A percentile compares a stretch with the other conserved stretches of the same genome.
Conservation (phyloP, 1,140 invertebrate species). For the Pseudoatta argentina region DNA sequence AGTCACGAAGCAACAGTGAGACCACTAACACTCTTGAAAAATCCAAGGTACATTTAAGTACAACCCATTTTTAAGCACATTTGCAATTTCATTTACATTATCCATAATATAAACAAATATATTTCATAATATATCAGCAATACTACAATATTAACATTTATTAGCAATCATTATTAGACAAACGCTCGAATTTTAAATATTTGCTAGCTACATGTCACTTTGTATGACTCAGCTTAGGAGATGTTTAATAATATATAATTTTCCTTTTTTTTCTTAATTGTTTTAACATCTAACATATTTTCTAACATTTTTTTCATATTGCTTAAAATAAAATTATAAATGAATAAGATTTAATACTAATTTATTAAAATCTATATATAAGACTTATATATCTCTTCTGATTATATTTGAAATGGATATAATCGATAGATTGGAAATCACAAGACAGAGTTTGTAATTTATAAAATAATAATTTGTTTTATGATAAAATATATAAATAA, state of each 20-base stretch:
- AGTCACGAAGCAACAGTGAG: slow-evolving; percentile 76
- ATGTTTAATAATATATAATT: not conserved
- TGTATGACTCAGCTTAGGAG: slow-evolving; percentile 8
- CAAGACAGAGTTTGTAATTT: not conserved
- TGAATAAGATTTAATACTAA: not conserved
- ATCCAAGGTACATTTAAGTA: slow-evolving; percentile 75
- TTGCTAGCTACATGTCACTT: slow-evolving; percentile 23
- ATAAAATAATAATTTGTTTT: slow-evolving; percentile 1
- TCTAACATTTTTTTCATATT: not conserved
- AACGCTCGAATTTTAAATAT: not conserved
- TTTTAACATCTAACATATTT: not conserved
- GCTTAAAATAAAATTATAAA: not conserved
- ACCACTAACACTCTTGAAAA: slow-evolving; percentile 78
- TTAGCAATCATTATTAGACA: not conserved
- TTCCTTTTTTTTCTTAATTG: not conserved
- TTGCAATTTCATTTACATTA: slow-evolving; percentile 24
- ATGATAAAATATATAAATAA: slow-evolving; percentile 25
- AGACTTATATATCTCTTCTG: not conserved
- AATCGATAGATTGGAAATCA: not conserved
- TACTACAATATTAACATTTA: not conserved
- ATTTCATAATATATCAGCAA: slow-evolving; percentile 7
- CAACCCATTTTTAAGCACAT: not conserved
- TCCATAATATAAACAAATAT: slow-evolving; percentile 21
- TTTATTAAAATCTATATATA: not conserved
- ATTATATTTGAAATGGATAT: not conserved